Percentiles rank a stretch among this genome's conserved stretches.
Conservation (phyloP, 2,888 invertebrate genomes). For the Eumerus sabulonum region DNA sequence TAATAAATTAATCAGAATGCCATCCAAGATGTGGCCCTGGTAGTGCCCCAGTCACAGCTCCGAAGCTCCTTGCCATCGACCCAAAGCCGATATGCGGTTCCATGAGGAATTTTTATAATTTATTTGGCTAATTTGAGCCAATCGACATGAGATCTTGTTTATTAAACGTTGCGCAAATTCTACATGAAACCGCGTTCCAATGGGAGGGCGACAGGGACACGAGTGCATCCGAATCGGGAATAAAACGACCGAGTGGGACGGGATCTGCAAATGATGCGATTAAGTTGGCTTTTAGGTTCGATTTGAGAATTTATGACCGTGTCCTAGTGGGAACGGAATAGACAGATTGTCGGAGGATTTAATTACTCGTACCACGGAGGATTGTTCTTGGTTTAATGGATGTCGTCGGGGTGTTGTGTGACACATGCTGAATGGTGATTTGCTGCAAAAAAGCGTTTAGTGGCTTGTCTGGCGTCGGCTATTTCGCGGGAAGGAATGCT, state of each 20-base stretch:
- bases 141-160: conserved; percentile 78
- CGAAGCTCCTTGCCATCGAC: conserved; percentile 2
- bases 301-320: conserved; percentile 59
- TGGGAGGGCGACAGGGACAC: conserved; percentile 7
- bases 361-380: conserved; percentile 46
- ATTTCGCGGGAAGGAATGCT: conserved; percentile 6
- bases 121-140: conserved; percentile 77
- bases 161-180: conserved; percentile 76
- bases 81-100: conserved; percentile 46
- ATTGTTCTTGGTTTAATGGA: conserved; percentile 55
- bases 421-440: conserved; percentile 40
- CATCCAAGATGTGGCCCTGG: conserved; percentile 21
- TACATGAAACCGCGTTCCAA: conserved; percentile 72
- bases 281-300: conserved; percentile 65
- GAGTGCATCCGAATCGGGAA: conserved; percentile 2
- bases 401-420: conserved; percentile 60
- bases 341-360: conserved; percentile 66
- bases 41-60: not conserved
- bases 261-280: conserved; percentile 61
- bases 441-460: conserved; percentile 31
- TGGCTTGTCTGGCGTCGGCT: conserved; percentile 15
- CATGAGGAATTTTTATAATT: conserved; percentile 73
- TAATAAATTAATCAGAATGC: conserved; percentile 69
- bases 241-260: conserved; percentile 16
- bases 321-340: conserved; percentile 60